Base-by-base conservation (phyloP, 2,888 invertebrate genomes). In the Rhagonycha fulva region DNA sequence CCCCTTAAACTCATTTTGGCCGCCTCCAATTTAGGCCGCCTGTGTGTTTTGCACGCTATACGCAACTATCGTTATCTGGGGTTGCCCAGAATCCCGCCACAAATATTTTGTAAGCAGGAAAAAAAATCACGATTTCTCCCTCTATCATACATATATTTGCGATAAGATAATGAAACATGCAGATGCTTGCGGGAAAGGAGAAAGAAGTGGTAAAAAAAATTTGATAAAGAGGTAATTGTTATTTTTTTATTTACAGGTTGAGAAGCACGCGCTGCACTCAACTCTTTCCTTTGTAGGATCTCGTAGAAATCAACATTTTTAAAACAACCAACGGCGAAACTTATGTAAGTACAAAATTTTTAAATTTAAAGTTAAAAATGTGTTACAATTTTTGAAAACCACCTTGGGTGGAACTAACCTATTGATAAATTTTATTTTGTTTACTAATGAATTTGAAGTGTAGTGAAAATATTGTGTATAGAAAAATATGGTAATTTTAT, bases 261-360 rank as follows among this genome's bases (percentile, higher is more conserved):
- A 88, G 89, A 83, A 85, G 84, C 83, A 68, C 62, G 12, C 74
- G 78, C 81, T 84, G 86, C 87, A 84, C 88, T 88, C 88, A 87
- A 88, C 88, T 88, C 87, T 86, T 87, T 85, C 85, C 83, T 84
- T 86, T 86, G 85, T 87, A 87, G 87, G 86, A 84, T 82, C 84
- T 83, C 82, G 78, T 83, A 86, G 83, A 83, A 87, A 86, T 86
- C 89, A 89, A 86, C 87, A 89, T 89, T 89, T 87, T 87, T 86
- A 87, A 82, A 83, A 83, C 85, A 82, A 82, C 82, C 81, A 82
- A 85, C 84, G 85, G 84, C 82, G 84, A 85, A 85, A 82, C 80
- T 74, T 80, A 81, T 81, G 83, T 84, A 83, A 83, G 83, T 82
- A 69, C 81, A 81, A 82, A 83, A 85, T 85, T 82, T 84, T 84